These are phyloP conservation scores for Hypomecis punctinalis DNA, from an alignment of 2,888 invertebrate genomes.

Conservation along the genomic window DNA sequence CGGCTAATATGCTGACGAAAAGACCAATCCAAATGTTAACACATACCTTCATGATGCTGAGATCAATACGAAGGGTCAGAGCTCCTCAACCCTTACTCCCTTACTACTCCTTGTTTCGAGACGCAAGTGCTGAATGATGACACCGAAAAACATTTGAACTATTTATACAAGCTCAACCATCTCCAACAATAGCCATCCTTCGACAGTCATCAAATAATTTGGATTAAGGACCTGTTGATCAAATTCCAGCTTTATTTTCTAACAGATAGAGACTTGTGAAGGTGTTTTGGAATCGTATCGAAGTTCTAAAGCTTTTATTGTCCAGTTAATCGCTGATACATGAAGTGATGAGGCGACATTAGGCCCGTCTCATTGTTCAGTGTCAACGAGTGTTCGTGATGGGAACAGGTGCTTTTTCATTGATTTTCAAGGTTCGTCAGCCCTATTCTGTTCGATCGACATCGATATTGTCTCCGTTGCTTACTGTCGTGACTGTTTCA, in stretches of 20 bases:
- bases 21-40: too few species aligned
- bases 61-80: neutral
- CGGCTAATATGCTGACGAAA: too few species aligned
- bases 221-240: slow-evolving; percentile 2
- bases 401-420: slow-evolving; percentile 27
- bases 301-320: slow-evolving; percentile 22
- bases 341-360: slow-evolving; percentile 28
- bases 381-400: slow-evolving; percentile 10
- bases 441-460: neutral
- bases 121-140: slow-evolving; percentile 15
- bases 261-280: neutral
- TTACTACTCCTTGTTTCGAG: neutral
- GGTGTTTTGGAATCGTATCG: slow-evolving; percentile 2
- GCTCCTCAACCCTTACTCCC: slow-evolving; percentile 4
- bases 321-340: slow-evolving; percentile 29
- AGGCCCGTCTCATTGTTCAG: slow-evolving; percentile 23
- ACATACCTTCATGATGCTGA: slow-evolving; percentile 27
- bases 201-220: slow-evolving; percentile 4
- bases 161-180: slow-evolving; percentile 21
- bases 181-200: slow-evolving; percentile 12
- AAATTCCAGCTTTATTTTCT: neutral
- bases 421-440: slow-evolving; percentile 25
- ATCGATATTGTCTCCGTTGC: neutral
- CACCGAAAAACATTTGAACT: slow-evolving; percentile 14
- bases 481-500: neutral